phyloP scores from a whole-genome alignment of 2,797 vertebrate genomes.

The Staurois parvus region DNA sequence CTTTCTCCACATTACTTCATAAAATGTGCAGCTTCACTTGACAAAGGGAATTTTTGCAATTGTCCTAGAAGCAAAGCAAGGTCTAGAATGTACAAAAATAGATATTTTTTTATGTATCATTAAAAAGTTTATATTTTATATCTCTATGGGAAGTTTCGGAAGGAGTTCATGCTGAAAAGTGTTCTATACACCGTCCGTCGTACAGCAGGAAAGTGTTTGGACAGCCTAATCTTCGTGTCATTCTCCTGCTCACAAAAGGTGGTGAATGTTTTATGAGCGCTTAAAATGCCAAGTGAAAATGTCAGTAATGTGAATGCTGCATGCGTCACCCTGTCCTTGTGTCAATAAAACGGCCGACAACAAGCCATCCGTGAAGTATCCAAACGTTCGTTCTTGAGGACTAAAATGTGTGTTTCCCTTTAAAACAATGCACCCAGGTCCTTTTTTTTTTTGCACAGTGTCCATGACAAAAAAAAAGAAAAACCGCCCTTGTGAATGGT shows the following conservation, averaged over 20 bases:
- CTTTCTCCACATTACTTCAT: too few species aligned
- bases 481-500: not conserved
- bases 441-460: too few species aligned
- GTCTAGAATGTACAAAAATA: too few species aligned
- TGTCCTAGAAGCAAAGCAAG: too few species aligned
- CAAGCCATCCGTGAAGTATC: not conserved
- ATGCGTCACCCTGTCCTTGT: constrained; percentile 3
- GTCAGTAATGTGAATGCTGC: constrained; percentile 3
- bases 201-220: constrained; percentile 5
- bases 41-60: too few species aligned
- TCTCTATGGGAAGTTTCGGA: too few species aligned
- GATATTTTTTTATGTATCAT: too few species aligned
- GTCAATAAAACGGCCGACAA: not conserved
- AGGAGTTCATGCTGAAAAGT: too few species aligned
- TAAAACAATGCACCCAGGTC: too few species aligned
- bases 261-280: not conserved
- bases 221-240: not conserved
- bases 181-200: not conserved
- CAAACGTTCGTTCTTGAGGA: not conserved
- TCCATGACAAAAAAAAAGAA: too few species aligned
- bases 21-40: too few species aligned
- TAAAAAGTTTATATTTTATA: too few species aligned
- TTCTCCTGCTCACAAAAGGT: constrained; percentile 10
- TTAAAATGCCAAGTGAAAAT: constrained; percentile 11
- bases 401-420: not conserved